Conservation (phyloP, 2,113 vertebrate species). For the Sapayoa aenigma region DNA sequence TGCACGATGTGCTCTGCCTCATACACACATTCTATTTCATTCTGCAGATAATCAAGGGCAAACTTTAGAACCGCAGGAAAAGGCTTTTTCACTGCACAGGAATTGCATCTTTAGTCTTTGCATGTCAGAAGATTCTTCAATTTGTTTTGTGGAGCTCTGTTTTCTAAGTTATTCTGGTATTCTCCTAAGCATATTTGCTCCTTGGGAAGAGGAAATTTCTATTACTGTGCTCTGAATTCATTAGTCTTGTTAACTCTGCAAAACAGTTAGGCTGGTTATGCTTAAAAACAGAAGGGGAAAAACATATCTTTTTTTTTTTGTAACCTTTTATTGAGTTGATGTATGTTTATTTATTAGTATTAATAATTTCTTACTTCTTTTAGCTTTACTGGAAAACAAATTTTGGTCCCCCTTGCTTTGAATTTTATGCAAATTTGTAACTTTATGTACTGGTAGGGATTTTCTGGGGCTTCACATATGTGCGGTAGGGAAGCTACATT, state of each 20-base stretch:
- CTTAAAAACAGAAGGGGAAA: slow-evolving; percentile 25
- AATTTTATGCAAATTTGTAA: slow-evolving; percentile 33
- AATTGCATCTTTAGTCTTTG: slow-evolving; percentile 71
- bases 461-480: background rate
- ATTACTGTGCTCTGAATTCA: slow-evolving; percentile 48
- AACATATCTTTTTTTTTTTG: background rate
- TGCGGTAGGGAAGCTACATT: background rate
- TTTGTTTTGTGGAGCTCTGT: slow-evolving; percentile 60
- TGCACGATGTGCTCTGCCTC: slow-evolving; percentile 7
- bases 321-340: background rate
- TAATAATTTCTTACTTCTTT: slow-evolving; percentile 3
- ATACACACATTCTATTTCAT: slow-evolving; percentile 48
- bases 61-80: slow-evolving; percentile 70
- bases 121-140: slow-evolving; percentile 64
- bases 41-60: slow-evolving; percentile 71
- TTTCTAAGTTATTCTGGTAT: slow-evolving; percentile 66
- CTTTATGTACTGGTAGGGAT: background rate
- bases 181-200: slow-evolving; percentile 56
- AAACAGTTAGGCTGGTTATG: slow-evolving; percentile 2
- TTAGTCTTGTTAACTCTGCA: slow-evolving; percentile 48
- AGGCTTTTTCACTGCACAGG: slow-evolving; percentile 57
- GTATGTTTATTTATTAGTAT: slow-evolving; percentile 9
- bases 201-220: slow-evolving; percentile 59
- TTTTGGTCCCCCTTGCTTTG: slow-evolving; percentile 1
- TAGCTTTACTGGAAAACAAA: background rate